These are phyloP conservation scores for Lucifuga dentata DNA, from an alignment of 2,113 vertebrate genomes.

Conservation along the genomic window DNA sequence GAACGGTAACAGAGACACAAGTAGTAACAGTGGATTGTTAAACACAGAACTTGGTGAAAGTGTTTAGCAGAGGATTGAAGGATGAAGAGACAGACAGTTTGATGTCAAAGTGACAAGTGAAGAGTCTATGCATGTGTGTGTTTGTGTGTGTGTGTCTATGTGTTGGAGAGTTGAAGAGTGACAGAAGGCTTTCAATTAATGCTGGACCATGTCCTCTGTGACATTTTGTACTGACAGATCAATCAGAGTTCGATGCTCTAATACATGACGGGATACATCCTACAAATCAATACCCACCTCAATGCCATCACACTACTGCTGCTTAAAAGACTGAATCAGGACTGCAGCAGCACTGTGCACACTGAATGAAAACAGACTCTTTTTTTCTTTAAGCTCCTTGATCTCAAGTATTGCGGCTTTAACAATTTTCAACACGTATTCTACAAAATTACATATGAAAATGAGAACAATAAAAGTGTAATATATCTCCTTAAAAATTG, in stretches of 20 bases:
- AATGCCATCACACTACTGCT: no score
- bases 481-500: no score
- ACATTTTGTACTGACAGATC: not conserved
- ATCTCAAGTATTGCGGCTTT: no score
- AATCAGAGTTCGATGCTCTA: constrained; percentile 4
- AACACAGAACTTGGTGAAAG: constrained; percentile 62
- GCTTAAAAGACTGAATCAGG: no score
- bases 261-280: not conserved
- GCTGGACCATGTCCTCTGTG: constrained; percentile 60
- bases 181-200: constrained; percentile 42
- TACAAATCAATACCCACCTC: no score
- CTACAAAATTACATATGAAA: not conserved
- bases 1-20: constrained; percentile 49
- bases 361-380: no score
- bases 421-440: not conserved
- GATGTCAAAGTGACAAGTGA: constrained; percentile 45
- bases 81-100: constrained; percentile 61
- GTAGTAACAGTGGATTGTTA: constrained; percentile 69
- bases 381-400: no score
- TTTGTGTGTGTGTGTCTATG: no score
- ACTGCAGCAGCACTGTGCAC: no score
- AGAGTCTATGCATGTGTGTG: no score
- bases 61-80: constrained; percentile 58
- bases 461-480: no score
- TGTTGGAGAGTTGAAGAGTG: constrained; percentile 20